phyloP scores from a whole-genome alignment of 53 echinoderm and acorn worm genomes.

The Stichopus horrens region DNA sequence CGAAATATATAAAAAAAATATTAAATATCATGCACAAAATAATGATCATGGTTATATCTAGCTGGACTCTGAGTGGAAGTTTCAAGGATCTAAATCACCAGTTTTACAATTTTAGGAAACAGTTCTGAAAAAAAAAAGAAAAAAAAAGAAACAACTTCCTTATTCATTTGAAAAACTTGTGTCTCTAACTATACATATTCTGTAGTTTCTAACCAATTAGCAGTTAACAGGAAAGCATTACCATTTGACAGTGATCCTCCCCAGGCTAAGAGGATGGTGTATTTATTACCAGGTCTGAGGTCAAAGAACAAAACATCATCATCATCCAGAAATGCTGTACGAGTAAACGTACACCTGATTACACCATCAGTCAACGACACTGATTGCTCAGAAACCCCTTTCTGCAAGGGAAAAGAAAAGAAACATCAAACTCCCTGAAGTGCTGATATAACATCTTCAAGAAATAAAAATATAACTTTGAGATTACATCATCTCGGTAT shows the following conservation, averaged over 20 bases:
- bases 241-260: neutral
- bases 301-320: constrained; percentile 19
- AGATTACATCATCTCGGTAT: neutral
- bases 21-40: too few species aligned
- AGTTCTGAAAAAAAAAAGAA: too few species aligned
- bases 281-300: neutral
- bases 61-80: too few species aligned
- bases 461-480: neutral
- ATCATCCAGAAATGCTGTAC: constrained; percentile 2
- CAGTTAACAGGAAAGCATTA: neutral
- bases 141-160: too few species aligned
- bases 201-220: too few species aligned
- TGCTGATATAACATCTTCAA: neutral
- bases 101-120: too few species aligned
- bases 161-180: too few species aligned
- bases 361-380: neutral
- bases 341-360: constrained; percentile 29
- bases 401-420: constrained; percentile 2
- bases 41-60: too few species aligned
- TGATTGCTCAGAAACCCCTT: neutral
- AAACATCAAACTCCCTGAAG: neutral
- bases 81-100: too few species aligned
- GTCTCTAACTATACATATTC: too few species aligned
- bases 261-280: constrained; percentile 38
- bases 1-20: too few species aligned